Evolutionary conservation across 2,113 vertebrate species (phyloP), one percentile per base, ranked within the genome.

Genomic region (Oryzias woworae): DNA sequence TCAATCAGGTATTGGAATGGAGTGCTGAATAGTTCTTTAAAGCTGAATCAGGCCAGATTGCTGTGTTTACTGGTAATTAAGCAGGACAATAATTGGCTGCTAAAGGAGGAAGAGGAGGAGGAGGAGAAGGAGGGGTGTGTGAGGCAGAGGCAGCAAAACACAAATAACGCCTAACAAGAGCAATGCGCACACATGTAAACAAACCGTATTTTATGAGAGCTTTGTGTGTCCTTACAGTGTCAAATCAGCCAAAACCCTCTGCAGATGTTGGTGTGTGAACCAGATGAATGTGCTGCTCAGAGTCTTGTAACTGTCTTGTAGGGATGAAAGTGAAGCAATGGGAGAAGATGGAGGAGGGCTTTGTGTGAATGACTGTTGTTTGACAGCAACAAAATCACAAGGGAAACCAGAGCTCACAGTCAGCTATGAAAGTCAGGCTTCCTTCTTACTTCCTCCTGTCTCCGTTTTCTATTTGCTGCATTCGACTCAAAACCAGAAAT

Each of bases 41-140:
- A 85, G 83, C 84, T 73, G 81, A 70, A 78, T 61, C 71, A 53
- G 56, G 68, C 75, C 65, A 72, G 70, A 73, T 77, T 50, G 73
- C 80, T 83, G 78, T 71, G 82, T 67, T 64, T 78, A 71, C 82
- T 84, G 80, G 81, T 86, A 85, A 90, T 90, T 90, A 90, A 85
- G 75, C 83, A 20, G 81, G 84, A 87, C 85, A 87, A 89, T 90
- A 87, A 90, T 90, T 89, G 88, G 85, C 85, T 81, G 81, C 71
- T 64, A 58, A 60, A 45, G 50, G 75, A 61, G 43, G 45, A 60
- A 65, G 69, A 16, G 64, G 46, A n/a, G 63, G 52, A 62, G n/a
- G 65, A 54, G 53, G 26, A 20, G 20, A 20, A 20, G 20, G 20
- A 20, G 12, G 53, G 31, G 53, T 58, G 66, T 62, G 43, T 59